Evolutionary conservation across 2,888 invertebrate species (phyloP), one percentile per base, ranked within the genome.

Genomic region (Alviniconcha strummeri): DNA sequence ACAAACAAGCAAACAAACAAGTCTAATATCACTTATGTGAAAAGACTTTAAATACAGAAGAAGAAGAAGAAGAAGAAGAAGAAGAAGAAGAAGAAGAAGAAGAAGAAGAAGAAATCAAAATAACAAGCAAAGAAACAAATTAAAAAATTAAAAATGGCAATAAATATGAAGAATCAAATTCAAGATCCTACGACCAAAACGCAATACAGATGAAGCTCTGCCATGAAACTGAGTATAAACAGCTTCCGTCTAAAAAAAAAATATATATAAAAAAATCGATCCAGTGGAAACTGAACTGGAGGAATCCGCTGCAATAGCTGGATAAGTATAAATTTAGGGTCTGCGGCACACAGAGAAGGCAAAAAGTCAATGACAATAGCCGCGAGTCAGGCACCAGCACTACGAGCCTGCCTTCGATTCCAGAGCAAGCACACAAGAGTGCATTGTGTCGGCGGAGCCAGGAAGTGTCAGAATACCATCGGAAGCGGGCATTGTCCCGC

Each of bases 401-500:
- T 36, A 36, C 36, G 36, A 36, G 36, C 36, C 36, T 36, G 36
- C 36, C 36, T 8, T 60, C 60, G 60, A 60, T 60, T 60, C 60
- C 60, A 60, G 60, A 54, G 52, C 74, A 54, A 11, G 52, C 54
- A 75, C 54, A 54, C 74, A 52, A 9, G 4, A 9, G 8, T 76
- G 17, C 76, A 52, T 76, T 76, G 76, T 76, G 76, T 19, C 57
- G 4, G 57, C 69, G 56, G 76, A 56, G 19, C 69, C 60, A 36
- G 77, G 77, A 60, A 77, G 60, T n/a, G 60, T 19, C 77, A 60
- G 77, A 60, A 60, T n/a, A 19, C 60, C 77, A 17, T 60, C 77
- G 77, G 77, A 77, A 77, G 77, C 77, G 77, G 55, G 36, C 60
- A 60, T 77, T 76, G 76, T 77, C 60, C 36, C 6, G 77, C 11